Evolutionary conservation across 2,797 vertebrate genomes (phyloP), one percentile per base, ranked within the genome.

Genomic region (Chanos chanos): DNA sequence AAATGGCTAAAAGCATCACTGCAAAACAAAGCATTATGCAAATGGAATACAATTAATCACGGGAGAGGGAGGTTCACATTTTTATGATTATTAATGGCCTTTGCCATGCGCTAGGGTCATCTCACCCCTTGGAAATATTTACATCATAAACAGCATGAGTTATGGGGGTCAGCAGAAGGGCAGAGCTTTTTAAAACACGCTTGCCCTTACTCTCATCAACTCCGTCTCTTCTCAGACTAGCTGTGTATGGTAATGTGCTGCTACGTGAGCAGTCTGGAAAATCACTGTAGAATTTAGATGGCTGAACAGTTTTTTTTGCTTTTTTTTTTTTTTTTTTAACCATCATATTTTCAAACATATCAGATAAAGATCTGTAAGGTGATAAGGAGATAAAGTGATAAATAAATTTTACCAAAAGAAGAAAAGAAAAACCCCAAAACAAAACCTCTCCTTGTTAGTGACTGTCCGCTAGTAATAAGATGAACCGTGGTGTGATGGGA

Each of bases 71-170:
- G 76, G 75, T 77, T 71, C 72, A 58, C 75, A 74, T 76, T 81
- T 82, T 82, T 82, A 84, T 82, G 81, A 76, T 86, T 86, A 86
- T 88, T 84, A 87, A 87, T 81, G 84, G 77, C 68, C 81, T 79
- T 83, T 64, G 83, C 79, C 77, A 75, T 40, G 66, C 77, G 62
- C 63, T 75, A 76, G 74, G 84, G 83, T 87, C 85, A 80, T 74
- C 77, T 77, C 80, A 84, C 85, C 85, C 74, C 73, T 52, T 77
- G 76, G 76, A 78, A 75, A 83, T 83, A 87, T 86, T 86, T 85
- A 84, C 82, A 82, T 83, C 82, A 77, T 81, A 87, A 87, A 85
- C 83, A 85, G 77, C 72, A 70, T 78, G 83, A 84, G 81, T 82
- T 81, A 85, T 84, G 83, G 70, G 80, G 83, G 77, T 81, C 79